Evolutionary conservation across 2,888 invertebrate genomes (phyloP).

Genomic region (Cecidostiba fungosa): DNA sequence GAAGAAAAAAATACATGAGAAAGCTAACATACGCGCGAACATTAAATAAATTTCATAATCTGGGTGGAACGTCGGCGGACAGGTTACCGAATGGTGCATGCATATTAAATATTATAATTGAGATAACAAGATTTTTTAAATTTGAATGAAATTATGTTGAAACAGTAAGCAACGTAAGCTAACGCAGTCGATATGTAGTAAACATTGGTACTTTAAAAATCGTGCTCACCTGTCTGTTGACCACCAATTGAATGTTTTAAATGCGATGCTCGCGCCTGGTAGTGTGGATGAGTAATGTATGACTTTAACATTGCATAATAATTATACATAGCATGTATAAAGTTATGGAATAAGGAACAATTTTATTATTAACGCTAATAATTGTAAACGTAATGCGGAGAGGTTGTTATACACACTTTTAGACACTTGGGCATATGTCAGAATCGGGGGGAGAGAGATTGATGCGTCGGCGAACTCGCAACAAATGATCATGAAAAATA

Average conservation of each 20-base stretch:
- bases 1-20: conserved; percentile 53
- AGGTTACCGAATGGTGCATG: conserved; percentile 52
- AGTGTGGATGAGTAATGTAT: conserved; percentile 77
- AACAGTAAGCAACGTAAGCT: neutral
- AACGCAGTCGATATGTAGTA: conserved; percentile 19
- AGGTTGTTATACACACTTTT: conserved; percentile 73
- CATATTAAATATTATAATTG: conserved; percentile 27
- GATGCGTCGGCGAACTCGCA: conserved; percentile 57
- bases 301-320: conserved; percentile 79
- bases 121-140: conserved; percentile 14
- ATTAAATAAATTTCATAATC: conserved; percentile 57
- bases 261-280: conserved; percentile 74
- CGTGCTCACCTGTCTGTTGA: conserved; percentile 58
- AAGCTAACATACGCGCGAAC: conserved; percentile 59
- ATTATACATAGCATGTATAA: conserved; percentile 80
- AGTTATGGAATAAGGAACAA: conserved; percentile 76
- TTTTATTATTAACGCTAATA: conserved; percentile 77
- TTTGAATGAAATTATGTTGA: conserved; percentile 20
- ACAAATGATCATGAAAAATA: conserved; percentile 53
- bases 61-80: conserved; percentile 45
- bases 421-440: conserved; percentile 70
- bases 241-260: conserved; percentile 57
- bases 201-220: conserved; percentile 52
- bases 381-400: conserved; percentile 75
- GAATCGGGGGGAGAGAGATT: conserved; percentile 62